These are phyloP conservation scores for Cotesia congregata DNA, from an alignment of 2,888 invertebrate species.

Conservation along the genomic window DNA sequence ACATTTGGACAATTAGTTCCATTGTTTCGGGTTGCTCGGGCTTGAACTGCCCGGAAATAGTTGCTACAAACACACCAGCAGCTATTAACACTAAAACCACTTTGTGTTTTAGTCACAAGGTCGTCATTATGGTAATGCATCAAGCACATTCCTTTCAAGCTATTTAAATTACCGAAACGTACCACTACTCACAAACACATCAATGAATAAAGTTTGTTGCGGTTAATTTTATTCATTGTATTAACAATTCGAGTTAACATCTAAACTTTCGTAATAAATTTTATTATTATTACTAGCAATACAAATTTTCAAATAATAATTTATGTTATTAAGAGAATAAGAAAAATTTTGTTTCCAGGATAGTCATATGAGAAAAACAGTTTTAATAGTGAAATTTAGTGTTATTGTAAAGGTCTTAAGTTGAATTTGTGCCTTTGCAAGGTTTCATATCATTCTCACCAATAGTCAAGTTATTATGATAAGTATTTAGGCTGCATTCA, in stretches of 20 bases:
- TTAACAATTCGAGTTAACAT: background rate
- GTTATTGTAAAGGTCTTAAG: too few relatives aligned
- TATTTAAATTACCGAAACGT: background rate
- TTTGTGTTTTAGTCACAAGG: conserved; percentile 2
- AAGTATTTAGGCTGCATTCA: too few relatives aligned
- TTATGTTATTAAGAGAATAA: too few relatives aligned
- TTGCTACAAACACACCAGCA: conserved; percentile 8
- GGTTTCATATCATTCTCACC: too few relatives aligned
- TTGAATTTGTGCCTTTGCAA: too few relatives aligned
- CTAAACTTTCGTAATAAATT: background rate
- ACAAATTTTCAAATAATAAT: too few relatives aligned
- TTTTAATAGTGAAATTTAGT: too few relatives aligned
- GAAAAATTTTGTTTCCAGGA: too few relatives aligned
- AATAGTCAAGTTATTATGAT: too few relatives aligned
- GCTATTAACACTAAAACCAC: background rate
- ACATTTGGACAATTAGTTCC: conserved; percentile 6
- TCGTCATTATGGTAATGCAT: background rate
- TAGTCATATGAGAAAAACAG: too few relatives aligned
- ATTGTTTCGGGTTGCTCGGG: background rate
- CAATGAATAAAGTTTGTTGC: background rate
- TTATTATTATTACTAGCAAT: background rate
- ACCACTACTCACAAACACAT: background rate
- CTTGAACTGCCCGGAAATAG: conserved; percentile 23
- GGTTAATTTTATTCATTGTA: background rate
- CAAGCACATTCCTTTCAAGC: background rate